Base-by-base conservation (phyloP, 2,888 invertebrate genomes). In the Pristionchus entomophagus region DNA sequence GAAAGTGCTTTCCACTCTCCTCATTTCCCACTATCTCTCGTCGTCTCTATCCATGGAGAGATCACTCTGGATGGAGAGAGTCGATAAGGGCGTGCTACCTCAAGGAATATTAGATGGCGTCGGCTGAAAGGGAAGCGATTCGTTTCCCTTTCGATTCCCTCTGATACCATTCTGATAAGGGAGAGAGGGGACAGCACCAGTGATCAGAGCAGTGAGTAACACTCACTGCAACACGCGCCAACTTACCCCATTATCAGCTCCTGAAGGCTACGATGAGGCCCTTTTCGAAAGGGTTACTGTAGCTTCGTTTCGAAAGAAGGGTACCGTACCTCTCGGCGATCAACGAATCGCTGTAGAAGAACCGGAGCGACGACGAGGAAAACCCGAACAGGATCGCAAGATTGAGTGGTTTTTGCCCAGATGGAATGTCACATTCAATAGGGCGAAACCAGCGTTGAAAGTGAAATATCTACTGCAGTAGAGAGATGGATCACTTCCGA, bases 121-220 rank as follows among this genome's bases (percentile, higher is more conserved):
- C 65, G 65, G 32, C 65, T 65, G 65, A 65, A 65, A 65, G 65
- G 65, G 65, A 65, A 65, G 65, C 65, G 14, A 35, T 65, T 65
- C 5, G 65, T 65, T 65, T 65, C 65, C 32, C 65, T 65, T 65
- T 65, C 65, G 12, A 19, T 35, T 29, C 10, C 59, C 10, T 26
- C 29, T 59, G 51, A 51, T 51, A 51, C 51, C 51, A 22, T 59
- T 59, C n/a, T 35, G 65, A 65, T 65, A 65, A 65, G 35, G 14
- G 29, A 29, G 29, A 62, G 26, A 4, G 26, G 29, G 29, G 65
- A 65, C 65, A 35, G 32, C 65, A 65, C 65, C 65, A 65, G 3
- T 22, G 65, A 65, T 65, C 65, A 65, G 35, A 8, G 6, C 45
- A n/a, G 65, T 65, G 65, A 65, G 65, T 35, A 65, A 65, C 32